phyloP scores from a whole-genome alignment of 2,113 vertebrate species.

The Psammodynastes pulverulentus region DNA sequence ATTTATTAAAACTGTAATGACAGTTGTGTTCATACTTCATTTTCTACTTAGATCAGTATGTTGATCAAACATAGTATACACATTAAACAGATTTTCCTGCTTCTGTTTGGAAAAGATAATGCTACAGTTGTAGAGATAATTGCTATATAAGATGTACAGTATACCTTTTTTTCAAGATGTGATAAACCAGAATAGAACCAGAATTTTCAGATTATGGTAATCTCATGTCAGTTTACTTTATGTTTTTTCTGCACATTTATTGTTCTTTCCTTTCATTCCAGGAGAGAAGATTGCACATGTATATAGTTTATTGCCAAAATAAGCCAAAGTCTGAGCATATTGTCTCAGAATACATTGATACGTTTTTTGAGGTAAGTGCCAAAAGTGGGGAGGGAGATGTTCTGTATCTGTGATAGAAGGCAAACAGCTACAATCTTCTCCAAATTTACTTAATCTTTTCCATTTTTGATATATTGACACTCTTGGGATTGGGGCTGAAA shows the following conservation, averaged over 20 bases:
- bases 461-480: neutral
- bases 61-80: neutral
- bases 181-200: neutral
- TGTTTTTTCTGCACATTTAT: neutral
- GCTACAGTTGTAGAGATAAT: neutral
- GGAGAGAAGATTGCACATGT: slow-evolving; percentile 98
- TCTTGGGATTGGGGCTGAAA: neutral
- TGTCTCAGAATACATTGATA: slow-evolving; percentile 96
- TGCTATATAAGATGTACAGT: neutral
- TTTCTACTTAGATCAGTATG: neutral
- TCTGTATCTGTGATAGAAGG: neutral
- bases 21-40: neutral
- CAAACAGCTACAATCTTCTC: neutral
- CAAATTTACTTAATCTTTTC: neutral
- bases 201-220: neutral
- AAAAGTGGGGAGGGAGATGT: neutral
- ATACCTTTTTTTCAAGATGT: neutral
- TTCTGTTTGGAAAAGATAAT: neutral
- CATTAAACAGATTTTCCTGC: neutral
- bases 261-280: slow-evolving; percentile 58
- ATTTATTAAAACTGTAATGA: neutral
- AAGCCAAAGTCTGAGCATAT: slow-evolving; percentile 99
- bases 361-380: slow-evolving; percentile 90
- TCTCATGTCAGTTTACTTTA: neutral
- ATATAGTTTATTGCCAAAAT: slow-evolving; percentile 98